Evolutionary conservation across 2,113 vertebrate genomes (phyloP).

Genomic region (Otolemur garnettii): DNA sequence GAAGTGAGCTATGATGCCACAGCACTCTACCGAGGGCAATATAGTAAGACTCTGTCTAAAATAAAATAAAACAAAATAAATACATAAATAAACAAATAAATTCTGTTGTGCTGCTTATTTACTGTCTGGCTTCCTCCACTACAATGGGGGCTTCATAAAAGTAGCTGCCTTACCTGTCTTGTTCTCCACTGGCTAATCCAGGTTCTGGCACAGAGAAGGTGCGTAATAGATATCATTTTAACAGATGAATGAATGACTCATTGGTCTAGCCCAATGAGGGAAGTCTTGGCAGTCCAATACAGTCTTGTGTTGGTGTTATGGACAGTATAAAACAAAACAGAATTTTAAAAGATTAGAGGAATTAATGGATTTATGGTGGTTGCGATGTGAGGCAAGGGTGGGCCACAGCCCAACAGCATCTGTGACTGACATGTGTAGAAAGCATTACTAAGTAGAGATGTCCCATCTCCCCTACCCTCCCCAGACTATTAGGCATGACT

Average conservation of each 20-base stretch:
- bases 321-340: background rate
- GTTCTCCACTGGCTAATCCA: background rate
- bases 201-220: background rate
- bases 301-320: background rate
- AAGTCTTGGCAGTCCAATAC: background rate
- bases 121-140: background rate
- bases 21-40: too few species aligned
- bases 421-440: fast-evolving
- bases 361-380: background rate
- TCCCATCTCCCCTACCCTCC: background rate
- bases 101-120: background rate
- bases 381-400: background rate
- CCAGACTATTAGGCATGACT: background rate
- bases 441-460: background rate
- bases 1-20: too few species aligned
- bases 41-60: too few species aligned
- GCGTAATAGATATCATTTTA: background rate
- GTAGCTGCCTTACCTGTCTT: background rate
- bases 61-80: too few species aligned
- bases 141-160: background rate
- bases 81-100: too few species aligned
- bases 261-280: background rate
- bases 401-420: background rate
- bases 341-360: background rate
- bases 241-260: background rate